A percentile compares a stretch with the other conserved stretches of the same genome.
Conservation (phyloP, 2,797 vertebrate species). For the Danio choprae region DNA sequence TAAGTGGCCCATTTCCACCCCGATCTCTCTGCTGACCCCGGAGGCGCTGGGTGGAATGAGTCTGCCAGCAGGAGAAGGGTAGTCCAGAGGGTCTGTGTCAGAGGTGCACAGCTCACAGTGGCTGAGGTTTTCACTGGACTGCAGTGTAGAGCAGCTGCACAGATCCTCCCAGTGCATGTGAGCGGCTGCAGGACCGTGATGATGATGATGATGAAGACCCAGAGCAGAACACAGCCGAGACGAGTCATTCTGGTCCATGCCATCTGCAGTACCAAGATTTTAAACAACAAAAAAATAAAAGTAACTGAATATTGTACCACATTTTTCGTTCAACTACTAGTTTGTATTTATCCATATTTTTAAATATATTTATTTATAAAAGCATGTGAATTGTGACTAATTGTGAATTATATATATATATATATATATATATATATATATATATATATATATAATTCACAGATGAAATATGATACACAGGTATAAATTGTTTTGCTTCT, state of each 20-base stretch:
- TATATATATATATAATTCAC: too few relatives aligned
- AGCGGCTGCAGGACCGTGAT: constrained; percentile 60
- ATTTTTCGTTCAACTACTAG: neutral
- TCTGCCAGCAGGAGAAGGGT: constrained; percentile 73
- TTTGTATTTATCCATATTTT: neutral
- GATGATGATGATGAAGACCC: constrained; percentile 63
- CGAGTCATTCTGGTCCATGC: constrained; percentile 80
- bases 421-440: too few relatives aligned
- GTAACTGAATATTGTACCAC: neutral
- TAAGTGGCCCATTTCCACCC: constrained; percentile 64
- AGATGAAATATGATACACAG: too few relatives aligned
- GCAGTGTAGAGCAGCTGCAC: constrained; percentile 82
- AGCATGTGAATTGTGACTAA: too few relatives aligned
- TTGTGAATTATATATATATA: too few relatives aligned
- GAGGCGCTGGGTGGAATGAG: constrained; percentile 69
- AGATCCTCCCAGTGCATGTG: constrained; percentile 76
- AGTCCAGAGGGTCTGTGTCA: constrained; percentile 72
- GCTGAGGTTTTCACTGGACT: constrained; percentile 78
- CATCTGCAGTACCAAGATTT: constrained; percentile 68
- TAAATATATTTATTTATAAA: too few relatives aligned
- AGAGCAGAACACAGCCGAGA: constrained; percentile 74
- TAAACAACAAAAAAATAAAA: neutral
- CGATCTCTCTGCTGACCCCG: constrained; percentile 62
- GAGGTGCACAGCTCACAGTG: constrained; percentile 66
- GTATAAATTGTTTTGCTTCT: too few relatives aligned